Conservation (phyloP, 2,888 invertebrate species). For the Leucophenga montana region DNA sequence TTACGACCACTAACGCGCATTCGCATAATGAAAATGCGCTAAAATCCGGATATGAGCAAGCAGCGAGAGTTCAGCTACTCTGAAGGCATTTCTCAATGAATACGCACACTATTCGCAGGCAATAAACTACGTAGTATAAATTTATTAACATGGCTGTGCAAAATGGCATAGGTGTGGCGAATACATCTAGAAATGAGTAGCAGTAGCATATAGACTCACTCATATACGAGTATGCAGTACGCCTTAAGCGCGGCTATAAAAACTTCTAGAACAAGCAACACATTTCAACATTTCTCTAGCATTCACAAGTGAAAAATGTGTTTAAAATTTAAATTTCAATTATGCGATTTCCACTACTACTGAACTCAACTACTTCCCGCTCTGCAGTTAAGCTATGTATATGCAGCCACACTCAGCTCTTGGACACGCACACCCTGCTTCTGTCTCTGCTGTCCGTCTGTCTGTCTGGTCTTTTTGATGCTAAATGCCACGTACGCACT, state of each 20-base stretch:
- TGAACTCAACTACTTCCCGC: conserved; percentile 16
- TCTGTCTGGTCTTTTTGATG: background rate
- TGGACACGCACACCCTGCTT: background rate
- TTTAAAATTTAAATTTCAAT: conserved; percentile 58
- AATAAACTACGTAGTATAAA: conserved; percentile 56
- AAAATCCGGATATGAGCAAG: background rate
- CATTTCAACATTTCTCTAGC: conserved; percentile 34
- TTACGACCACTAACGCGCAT: conserved; percentile 50
- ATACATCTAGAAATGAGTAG: background rate
- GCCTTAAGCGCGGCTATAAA: conserved; percentile 29
- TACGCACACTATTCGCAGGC: conserved; percentile 34
- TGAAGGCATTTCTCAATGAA: too few relatives aligned
- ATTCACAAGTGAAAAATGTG: conserved; percentile 49
- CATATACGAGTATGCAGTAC: too few relatives aligned
- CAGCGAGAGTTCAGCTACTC: background rate
- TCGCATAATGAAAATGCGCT: conserved; percentile 49
- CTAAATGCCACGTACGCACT: conserved; percentile 11
- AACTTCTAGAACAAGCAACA: too few relatives aligned
- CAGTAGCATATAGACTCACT: background rate
- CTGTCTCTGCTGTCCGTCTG: too few relatives aligned
- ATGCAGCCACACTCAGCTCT: background rate
- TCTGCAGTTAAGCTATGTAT: background rate
- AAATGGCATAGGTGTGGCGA: conserved; percentile 53
- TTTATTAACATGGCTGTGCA: conserved; percentile 57
- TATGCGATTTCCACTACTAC: conserved; percentile 34